Percentiles rank a stretch among this genome's conserved stretches.
Evolutionary conservation across 2,113 vertebrate species (phyloP).

Genomic region (Callionymus lyra): DNA sequence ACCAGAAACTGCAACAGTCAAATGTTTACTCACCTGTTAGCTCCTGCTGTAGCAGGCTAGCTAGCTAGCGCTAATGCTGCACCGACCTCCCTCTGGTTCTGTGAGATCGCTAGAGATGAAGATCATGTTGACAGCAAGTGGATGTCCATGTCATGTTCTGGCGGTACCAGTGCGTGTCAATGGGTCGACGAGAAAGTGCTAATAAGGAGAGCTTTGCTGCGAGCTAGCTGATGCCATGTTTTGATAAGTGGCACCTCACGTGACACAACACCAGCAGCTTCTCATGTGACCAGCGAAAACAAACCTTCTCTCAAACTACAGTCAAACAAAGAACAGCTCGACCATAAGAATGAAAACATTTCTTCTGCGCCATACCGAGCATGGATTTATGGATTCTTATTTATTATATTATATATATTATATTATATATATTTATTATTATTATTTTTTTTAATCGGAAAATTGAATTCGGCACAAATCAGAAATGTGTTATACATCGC

Average conservation of each 20-base stretch:
- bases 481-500: too few relatives aligned
- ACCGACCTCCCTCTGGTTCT: background rate
- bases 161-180: constrained; percentile 1
- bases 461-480: too few relatives aligned
- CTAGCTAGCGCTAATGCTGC: constrained; percentile 30
- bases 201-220: constrained; percentile 21
- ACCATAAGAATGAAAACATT: too few relatives aligned
- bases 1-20: background rate
- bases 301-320: background rate
- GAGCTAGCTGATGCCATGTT: constrained; percentile 60
- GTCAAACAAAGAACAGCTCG: too few relatives aligned
- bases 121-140: background rate
- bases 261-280: constrained; percentile 48
- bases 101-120: background rate
- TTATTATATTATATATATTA: too few relatives aligned
- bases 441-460: too few relatives aligned
- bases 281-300: constrained; percentile 21
- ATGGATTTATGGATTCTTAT: too few relatives aligned
- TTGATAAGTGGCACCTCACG: constrained; percentile 52
- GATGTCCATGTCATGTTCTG: constrained; percentile 1
- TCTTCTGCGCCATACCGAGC: too few relatives aligned
- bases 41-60: constrained; percentile 40
- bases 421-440: too few relatives aligned
- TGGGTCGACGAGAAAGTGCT: constrained; percentile 1
- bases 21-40: constrained; percentile 25